Percentiles rank a stretch among this genome's conserved stretches.
phyloP scores from a whole-genome alignment of 2,888 invertebrate genomes.

The Aphrophora alni region DNA sequence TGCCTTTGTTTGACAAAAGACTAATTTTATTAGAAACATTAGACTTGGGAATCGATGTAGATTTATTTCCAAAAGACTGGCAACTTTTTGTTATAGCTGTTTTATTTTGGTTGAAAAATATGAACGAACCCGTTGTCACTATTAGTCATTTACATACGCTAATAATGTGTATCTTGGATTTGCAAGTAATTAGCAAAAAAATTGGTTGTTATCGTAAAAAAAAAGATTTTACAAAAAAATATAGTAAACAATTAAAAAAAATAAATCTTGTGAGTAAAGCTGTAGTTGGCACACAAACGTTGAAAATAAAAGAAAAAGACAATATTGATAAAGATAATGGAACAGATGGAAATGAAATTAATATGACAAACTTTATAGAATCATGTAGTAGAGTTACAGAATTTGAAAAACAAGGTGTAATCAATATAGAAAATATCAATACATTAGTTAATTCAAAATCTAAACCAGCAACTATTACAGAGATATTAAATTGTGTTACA shows the following conservation, averaged over 20 bases:
- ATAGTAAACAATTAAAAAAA: constrained; percentile 54
- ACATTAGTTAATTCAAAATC: too few species aligned
- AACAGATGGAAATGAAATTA: too few species aligned
- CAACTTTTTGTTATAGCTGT: constrained; percentile 65
- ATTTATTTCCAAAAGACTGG: constrained; percentile 64
- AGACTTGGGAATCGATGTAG: constrained; percentile 51
- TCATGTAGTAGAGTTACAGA: not conserved
- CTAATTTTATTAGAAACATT: constrained; percentile 33
- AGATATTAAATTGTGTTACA: constrained; percentile 61
- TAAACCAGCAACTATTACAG: not conserved
- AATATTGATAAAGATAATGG: too few species aligned
- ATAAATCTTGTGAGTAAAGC: constrained; percentile 48
- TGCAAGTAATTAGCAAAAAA: constrained; percentile 65
- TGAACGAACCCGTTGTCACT: constrained; percentile 57
- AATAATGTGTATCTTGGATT: constrained; percentile 64
- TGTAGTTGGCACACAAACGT: too few species aligned
- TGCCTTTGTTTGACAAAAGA: constrained; percentile 15
- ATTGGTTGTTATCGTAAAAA: constrained; percentile 64
- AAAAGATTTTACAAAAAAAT: constrained; percentile 60
- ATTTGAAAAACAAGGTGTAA: not conserved
- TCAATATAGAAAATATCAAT: not conserved
- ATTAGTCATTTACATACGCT: constrained; percentile 64
- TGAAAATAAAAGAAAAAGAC: too few species aligned
- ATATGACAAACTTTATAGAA: too few species aligned
- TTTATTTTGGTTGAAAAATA: constrained; percentile 64